Conservation (phyloP, 1,140 invertebrate genomes). For the Drosophila burlai region DNA sequence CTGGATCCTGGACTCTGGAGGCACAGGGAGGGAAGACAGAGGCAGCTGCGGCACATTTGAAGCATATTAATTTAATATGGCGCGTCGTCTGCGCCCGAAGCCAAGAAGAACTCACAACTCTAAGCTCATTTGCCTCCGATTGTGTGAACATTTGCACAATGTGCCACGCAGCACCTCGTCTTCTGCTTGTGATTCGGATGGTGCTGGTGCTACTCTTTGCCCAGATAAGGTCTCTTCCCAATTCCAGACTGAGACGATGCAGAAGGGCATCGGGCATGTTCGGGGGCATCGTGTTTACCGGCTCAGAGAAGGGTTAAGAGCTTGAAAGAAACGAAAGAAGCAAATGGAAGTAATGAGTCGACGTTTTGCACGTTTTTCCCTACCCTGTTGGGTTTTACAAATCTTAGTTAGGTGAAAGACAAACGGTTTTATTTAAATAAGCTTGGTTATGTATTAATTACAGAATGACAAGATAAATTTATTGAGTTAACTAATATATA, state of each 20-base stretch:
- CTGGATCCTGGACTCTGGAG: background rate
- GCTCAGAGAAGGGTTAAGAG: slow-evolving; percentile 45
- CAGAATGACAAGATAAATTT: background rate
- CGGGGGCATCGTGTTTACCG: slow-evolving; percentile 1
- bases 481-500: background rate
- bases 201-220: slow-evolving; percentile 19
- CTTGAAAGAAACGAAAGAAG: slow-evolving; percentile 19
- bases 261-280: background rate
- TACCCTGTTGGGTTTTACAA: background rate
- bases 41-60: slow-evolving; percentile 43
- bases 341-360: slow-evolving; percentile 31
- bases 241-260: background rate
- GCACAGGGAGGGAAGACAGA: background rate
- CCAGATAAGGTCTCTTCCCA: slow-evolving; percentile 37
- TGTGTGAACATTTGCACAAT: slow-evolving; percentile 64
- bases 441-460: background rate
- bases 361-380: slow-evolving; percentile 34
- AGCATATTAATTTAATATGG: slow-evolving; percentile 66
- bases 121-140: slow-evolving; percentile 68
- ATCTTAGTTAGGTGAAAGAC: background rate
- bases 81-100: slow-evolving; percentile 26
- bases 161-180: slow-evolving; percentile 26
- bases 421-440: background rate
- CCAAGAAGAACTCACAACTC: slow-evolving; percentile 26
- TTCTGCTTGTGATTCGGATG: background rate